A percentile compares a stretch with the other conserved stretches of the same genome.
These are phyloP conservation scores for Diadophis punctatus DNA, from an alignment of 2,113 vertebrate genomes.

Conservation along the genomic window DNA sequence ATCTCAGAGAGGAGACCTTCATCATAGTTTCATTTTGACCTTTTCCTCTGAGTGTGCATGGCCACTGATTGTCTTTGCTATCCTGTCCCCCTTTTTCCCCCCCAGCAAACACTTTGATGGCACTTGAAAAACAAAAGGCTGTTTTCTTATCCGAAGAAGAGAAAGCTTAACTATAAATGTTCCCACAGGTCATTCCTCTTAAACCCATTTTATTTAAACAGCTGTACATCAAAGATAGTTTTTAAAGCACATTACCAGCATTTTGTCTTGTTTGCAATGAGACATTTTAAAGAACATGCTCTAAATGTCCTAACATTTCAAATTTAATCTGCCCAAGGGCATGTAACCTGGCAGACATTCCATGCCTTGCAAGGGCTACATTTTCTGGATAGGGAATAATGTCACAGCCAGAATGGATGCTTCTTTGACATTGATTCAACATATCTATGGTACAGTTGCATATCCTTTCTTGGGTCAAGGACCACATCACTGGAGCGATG, in stretches of 20 bases:
- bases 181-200: slow-evolving; percentile 46
- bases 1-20: neutral
- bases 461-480: neutral
- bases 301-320: slow-evolving; percentile 47
- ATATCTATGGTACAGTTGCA: neutral
- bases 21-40: neutral
- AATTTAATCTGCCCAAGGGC: slow-evolving; percentile 34
- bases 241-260: slow-evolving; percentile 7
- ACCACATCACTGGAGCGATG: neutral
- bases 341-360: slow-evolving; percentile 17
- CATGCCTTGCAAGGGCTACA: slow-evolving; percentile 29
- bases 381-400: slow-evolving; percentile 30
- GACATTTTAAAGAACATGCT: slow-evolving; percentile 41
- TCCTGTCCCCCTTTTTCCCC: slow-evolving; percentile 1
- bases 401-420: neutral
- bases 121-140: slow-evolving; percentile 48
- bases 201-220: slow-evolving; percentile 62
- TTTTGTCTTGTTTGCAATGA: slow-evolving; percentile 38
- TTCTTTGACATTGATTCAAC: neutral
- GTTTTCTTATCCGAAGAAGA: slow-evolving; percentile 43
- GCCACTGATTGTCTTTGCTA: neutral
- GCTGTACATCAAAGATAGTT: slow-evolving; percentile 44
- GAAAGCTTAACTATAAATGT: slow-evolving; percentile 45
- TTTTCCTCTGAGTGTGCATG: neutral
- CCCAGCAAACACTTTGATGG: slow-evolving; percentile 12